Base-by-base conservation (phyloP, 2,888 invertebrate genomes). In the Coelinius sp. region DNA sequence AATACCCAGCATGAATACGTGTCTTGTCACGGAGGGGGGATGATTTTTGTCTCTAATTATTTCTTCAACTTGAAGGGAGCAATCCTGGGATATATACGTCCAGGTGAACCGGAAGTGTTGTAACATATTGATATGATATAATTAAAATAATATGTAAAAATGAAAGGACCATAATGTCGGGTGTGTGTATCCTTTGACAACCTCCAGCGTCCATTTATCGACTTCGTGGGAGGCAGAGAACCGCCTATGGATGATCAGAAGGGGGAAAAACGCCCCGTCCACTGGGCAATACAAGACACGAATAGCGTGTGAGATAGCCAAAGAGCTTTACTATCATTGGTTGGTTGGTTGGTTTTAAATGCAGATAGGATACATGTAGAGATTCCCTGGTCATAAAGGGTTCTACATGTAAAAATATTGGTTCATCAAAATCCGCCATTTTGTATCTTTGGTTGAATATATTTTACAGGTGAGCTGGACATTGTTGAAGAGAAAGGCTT, bases 241-340 rank as follows among this genome's bases (percentile, higher is more conserved):
- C 71, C 73, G 68, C 71, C 52, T 71, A 62, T 46, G 38, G 73
- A 76, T 75, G 69, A 70, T 68, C 67, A 70, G 76, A 67, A 73
- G 69, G 71, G n/a, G 74, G 62, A 46, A 76, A 77, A 79, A 76
- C 76, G 77, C 75, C 76, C 76, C 75, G 73, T 70, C 70, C 73
- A 74, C 70, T 73, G 63, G 22, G 59, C 66, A 35, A 14, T 56
- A 72, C 75, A 71, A 70, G 76, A 78, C 77, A 73, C 77, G 80
- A 79, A 84, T 84, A 79, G 82, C 81, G 80, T 77, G 77, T 75
- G 74, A 81, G 80, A 81, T 79, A 71, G 74, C 70, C 75, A 46
- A 53, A 67, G 76, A 17, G 70, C 77, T 75, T 73, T 62, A 71
- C 73, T 77, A 80, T 83, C 77, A 83, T 83, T 83, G 83, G 83